Conservation (phyloP, 2,888 invertebrate genomes). For the Strigamia crassipes region DNA sequence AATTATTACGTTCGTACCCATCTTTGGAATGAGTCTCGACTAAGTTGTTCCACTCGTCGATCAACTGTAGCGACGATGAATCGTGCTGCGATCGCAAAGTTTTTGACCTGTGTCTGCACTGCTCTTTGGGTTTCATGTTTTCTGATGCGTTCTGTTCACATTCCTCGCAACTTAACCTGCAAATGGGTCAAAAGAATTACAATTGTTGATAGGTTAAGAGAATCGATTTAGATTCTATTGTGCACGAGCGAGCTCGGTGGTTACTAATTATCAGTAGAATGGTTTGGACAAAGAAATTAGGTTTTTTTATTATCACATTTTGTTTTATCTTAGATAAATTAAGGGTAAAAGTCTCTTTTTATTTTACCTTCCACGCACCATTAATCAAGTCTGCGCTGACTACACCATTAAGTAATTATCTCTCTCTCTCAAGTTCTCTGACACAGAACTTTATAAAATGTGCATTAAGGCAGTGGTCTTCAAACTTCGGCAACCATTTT, state of each 20-base stretch:
- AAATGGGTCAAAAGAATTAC: not conserved
- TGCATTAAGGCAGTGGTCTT: too few species aligned
- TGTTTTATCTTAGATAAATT: not conserved
- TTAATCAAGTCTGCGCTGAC: not conserved
- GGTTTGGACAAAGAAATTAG: not conserved
- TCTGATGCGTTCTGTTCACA: conserved; percentile 12
- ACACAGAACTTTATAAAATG: not conserved
- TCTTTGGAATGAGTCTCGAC: conserved; percentile 19
- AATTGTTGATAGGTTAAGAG: not conserved
- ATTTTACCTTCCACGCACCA: not conserved
- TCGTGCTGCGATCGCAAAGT: not conserved
- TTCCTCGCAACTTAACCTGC: conserved; percentile 1
- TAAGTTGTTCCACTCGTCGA: conserved; percentile 36
- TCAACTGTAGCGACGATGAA: not conserved
- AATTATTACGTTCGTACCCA: not conserved
- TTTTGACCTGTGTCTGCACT: conserved; percentile 15
- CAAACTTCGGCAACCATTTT: too few species aligned
- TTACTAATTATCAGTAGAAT: not conserved
- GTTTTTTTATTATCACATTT: not conserved
- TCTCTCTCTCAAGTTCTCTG: not conserved
- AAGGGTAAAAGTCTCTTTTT: not conserved
- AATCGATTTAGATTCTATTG: not conserved
- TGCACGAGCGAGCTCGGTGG: not conserved
- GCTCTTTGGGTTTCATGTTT: conserved; percentile 6
- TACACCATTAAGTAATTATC: not conserved